phyloP scores from a whole-genome alignment of 1,140 invertebrate genomes.

The Aleiodes sp. region DNA sequence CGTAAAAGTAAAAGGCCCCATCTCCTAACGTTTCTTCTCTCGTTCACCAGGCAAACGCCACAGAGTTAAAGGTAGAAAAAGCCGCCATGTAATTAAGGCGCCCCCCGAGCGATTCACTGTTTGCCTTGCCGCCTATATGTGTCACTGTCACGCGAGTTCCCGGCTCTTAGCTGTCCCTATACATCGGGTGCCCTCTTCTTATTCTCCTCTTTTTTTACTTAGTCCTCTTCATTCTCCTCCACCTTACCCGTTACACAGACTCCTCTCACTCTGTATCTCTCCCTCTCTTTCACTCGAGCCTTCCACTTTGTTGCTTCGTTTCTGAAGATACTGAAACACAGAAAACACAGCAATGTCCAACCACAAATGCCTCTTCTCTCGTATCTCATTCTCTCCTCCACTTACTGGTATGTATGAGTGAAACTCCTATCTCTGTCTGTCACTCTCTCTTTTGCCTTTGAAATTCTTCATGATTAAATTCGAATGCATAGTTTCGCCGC shows the following conservation, averaged over 20 bases:
- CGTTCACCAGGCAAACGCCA: conserved; percentile 15
- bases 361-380: neutral
- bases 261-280: neutral
- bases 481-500: neutral
- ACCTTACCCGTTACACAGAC: neutral
- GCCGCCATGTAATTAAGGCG: conserved; percentile 56
- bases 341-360: conserved; percentile 23
- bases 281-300: neutral
- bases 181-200: conserved; percentile 40
- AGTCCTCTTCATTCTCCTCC: conserved; percentile 35
- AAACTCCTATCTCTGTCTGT: neutral
- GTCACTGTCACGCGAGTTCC: conserved; percentile 54
- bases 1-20: conserved; percentile 39
- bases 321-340: neutral
- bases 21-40: conserved; percentile 8
- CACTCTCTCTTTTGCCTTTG: neutral
- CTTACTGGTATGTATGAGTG: neutral
- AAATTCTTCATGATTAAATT: conserved; percentile 23
- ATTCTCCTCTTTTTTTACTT: conserved; percentile 42
- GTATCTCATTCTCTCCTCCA: conserved; percentile 15
- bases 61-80: conserved; percentile 41
- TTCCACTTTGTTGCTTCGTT: conserved; percentile 6
- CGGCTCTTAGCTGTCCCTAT: conserved; percentile 39
- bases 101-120: conserved; percentile 54
- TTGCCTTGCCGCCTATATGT: conserved; percentile 58